phyloP scores from a whole-genome alignment of 2,888 invertebrate species.

The Gerris lacustris region DNA sequence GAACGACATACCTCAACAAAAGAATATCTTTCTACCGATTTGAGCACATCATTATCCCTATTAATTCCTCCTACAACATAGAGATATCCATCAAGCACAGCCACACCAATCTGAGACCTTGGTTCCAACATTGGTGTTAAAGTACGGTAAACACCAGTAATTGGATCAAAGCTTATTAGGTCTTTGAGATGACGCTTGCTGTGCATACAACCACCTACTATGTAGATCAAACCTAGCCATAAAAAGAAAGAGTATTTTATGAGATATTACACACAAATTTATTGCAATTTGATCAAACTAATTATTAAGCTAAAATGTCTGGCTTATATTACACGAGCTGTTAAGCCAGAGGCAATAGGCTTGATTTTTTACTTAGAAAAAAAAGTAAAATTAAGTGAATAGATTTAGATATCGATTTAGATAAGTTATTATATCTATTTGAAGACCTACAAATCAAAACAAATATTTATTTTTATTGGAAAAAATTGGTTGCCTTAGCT shows the following conservation, averaged over 20 bases:
- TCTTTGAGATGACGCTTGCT: conserved; percentile 61
- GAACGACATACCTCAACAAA: conserved; percentile 52
- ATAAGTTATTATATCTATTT: too few relatives aligned
- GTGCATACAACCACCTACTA: conserved; percentile 81
- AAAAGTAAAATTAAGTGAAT: too few relatives aligned
- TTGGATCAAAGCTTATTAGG: conserved; percentile 66
- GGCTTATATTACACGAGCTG: too few relatives aligned
- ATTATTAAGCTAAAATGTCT: too few relatives aligned
- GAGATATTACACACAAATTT: neutral
- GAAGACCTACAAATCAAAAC: too few relatives aligned
- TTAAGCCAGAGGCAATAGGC: too few relatives aligned
- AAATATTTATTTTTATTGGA: too few relatives aligned
- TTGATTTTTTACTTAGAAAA: too few relatives aligned
- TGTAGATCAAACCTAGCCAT: conserved; percentile 62
- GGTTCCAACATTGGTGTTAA: conserved; percentile 66
- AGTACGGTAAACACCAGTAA: conserved; percentile 63
- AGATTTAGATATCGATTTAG: too few relatives aligned
- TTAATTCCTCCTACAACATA: conserved; percentile 85
- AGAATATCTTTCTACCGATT: conserved; percentile 70
- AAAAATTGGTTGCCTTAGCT: too few relatives aligned
- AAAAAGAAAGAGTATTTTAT: conserved; percentile 1
- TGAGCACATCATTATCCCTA: conserved; percentile 62
- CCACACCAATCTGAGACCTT: conserved; percentile 79
- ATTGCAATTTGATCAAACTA: neutral
- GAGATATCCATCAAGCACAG: conserved; percentile 67